Conservation (phyloP, 2,113 vertebrate genomes). For the Corythaeola cristata region DNA sequence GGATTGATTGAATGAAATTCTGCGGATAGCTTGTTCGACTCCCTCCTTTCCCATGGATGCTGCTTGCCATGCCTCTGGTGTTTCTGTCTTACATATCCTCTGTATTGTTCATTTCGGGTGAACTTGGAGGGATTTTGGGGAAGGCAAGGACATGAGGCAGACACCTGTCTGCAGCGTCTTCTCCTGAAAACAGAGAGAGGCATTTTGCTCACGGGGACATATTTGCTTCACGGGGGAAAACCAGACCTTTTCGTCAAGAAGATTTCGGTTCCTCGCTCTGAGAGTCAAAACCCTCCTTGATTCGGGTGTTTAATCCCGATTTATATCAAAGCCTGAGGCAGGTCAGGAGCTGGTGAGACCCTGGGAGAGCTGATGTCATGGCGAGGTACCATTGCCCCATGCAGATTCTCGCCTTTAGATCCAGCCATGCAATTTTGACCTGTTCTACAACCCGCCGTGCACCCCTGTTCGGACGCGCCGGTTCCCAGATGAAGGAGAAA, state of each 20-base stretch:
- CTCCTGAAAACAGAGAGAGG: neutral
- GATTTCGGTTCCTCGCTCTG: neutral
- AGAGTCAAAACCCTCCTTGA: neutral
- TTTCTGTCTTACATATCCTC: neutral
- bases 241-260: neutral
- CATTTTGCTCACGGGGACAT: neutral
- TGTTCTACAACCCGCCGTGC: neutral
- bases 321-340: neutral
- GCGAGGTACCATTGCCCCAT: neutral
- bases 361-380: neutral
- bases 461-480: rapidly evolving
- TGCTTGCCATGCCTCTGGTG: neutral
- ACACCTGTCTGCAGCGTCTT: neutral
- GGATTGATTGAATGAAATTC: neutral
- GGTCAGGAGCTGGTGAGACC: neutral
- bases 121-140: neutral
- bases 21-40: rapidly evolving
- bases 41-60: neutral
- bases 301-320: neutral
- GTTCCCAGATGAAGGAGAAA: neutral
- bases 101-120: neutral
- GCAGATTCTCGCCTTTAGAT: neutral
- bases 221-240: neutral
- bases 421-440: neutral
- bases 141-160: neutral